Evolutionary conservation across 2,113 vertebrate species (phyloP).

Genomic region (Otis tarda): DNA sequence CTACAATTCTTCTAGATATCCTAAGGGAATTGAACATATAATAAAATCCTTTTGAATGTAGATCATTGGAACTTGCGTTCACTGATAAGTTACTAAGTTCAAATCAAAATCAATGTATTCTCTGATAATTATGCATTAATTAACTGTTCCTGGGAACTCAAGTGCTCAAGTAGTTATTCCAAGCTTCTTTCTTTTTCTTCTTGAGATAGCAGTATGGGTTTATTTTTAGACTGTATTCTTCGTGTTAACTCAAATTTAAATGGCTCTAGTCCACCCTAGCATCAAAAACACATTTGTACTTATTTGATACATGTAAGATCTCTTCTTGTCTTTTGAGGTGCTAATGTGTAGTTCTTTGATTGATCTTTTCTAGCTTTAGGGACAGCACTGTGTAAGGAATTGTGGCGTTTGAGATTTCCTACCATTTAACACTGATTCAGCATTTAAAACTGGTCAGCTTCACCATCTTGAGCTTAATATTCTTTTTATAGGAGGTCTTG

Average conservation of each 20-base stretch:
- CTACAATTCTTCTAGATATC: not conserved
- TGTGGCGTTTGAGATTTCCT: not conserved
- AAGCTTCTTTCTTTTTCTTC: not conserved
- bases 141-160: not conserved
- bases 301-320: not conserved
- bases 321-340: not conserved
- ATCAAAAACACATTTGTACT: not conserved
- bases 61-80: not conserved
- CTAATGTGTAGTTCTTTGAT: not conserved
- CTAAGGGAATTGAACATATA: not conserved
- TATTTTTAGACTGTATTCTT: not conserved
- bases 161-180: not conserved
- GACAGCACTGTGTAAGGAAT: not conserved
- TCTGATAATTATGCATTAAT: not conserved
- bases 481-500: not conserved
- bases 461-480: not conserved
- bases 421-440: not conserved
- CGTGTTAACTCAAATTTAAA: not conserved
- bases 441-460: not conserved
- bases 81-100: not conserved
- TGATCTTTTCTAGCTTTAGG: not conserved
- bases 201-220: not conserved
- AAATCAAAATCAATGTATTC: constrained; percentile 29
- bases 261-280: not conserved
- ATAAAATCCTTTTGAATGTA: not conserved